These are phyloP conservation scores for Pseudanteris insignis DNA, from an alignment of 2,888 invertebrate genomes.

Conservation along the genomic window DNA sequence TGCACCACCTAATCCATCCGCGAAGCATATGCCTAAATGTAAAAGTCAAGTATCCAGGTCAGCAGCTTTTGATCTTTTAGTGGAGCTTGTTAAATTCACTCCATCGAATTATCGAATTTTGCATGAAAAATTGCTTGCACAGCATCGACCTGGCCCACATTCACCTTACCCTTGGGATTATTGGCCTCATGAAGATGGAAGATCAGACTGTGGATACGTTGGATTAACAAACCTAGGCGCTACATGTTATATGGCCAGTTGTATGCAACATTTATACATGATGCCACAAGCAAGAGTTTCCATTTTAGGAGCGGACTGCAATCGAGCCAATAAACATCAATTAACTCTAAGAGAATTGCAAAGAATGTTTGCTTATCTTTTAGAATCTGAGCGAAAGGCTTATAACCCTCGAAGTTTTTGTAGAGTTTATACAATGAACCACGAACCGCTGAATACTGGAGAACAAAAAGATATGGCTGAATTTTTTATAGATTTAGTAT, in stretches of 20 bases:
- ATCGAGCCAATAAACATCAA: conserved; percentile 79
- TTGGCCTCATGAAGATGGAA: conserved; percentile 96
- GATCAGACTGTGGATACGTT: conserved; percentile 93
- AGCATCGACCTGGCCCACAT: conserved; percentile 85
- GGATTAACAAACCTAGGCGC: conserved; percentile 95
- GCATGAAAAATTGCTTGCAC: conserved; percentile 83
- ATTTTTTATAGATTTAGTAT: conserved; percentile 95
- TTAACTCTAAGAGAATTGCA: conserved; percentile 87
- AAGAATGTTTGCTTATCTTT: conserved; percentile 92
- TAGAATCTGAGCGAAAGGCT: conserved; percentile 94
- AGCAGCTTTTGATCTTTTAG: conserved; percentile 89
- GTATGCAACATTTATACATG: conserved; percentile 97
- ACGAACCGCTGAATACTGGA: conserved; percentile 93
- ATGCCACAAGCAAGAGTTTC: conserved; percentile 92
- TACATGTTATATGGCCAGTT: conserved; percentile 97
- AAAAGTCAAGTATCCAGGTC: conserved; percentile 90
- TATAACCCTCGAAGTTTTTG: conserved; percentile 96
- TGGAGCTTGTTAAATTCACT: conserved; percentile 86
- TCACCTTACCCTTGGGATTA: conserved; percentile 95
- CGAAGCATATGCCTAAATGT: conserved; percentile 90
- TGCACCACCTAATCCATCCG: conserved; percentile 85
- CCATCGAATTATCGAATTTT: conserved; percentile 87
- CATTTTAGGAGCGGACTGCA: conserved; percentile 80
- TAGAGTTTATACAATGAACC: conserved; percentile 96
- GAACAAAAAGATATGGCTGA: conserved; percentile 99